These are phyloP conservation scores for Eriosoma lanigerum DNA, from an alignment of 1,140 invertebrate genomes.

Conservation along the genomic window DNA sequence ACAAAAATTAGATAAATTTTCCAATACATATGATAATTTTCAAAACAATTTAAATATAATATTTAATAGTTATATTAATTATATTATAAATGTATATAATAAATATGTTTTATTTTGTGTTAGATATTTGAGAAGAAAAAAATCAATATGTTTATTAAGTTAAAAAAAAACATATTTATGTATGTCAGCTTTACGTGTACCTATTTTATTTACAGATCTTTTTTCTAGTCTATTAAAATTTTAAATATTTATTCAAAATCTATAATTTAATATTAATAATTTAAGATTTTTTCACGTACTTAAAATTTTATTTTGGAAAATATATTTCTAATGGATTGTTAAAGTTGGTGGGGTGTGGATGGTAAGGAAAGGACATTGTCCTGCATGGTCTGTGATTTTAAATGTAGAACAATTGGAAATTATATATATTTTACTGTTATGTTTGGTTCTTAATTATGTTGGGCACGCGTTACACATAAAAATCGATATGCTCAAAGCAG, in stretches of 20 bases:
- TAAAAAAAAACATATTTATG: constrained; percentile 33
- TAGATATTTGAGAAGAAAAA: constrained; percentile 20
- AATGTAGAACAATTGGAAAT: constrained; percentile 49
- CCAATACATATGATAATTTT: background rate
- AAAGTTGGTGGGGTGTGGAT: constrained; percentile 36
- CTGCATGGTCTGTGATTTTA: constrained; percentile 45
- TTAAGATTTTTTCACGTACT: constrained; percentile 48
- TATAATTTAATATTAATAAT: constrained; percentile 44
- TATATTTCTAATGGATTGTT: constrained; percentile 36
- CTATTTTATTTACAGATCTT: constrained; percentile 47
- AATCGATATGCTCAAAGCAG: constrained; percentile 46
- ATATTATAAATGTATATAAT: constrained; percentile 34
- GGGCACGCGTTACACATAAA: constrained; percentile 34
- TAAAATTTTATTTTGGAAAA: constrained; percentile 50
- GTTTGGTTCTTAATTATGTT: constrained; percentile 27
- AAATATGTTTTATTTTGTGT: constrained; percentile 47
- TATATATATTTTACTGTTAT: constrained; percentile 49
- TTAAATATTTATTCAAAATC: constrained; percentile 38
- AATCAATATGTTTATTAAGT: constrained; percentile 36
- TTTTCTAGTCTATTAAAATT: constrained; percentile 46
- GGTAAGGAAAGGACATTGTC: constrained; percentile 11
- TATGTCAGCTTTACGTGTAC: constrained; percentile 37
- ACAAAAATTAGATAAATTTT: constrained; percentile 40
- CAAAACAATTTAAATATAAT: constrained; percentile 7
- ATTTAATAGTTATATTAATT: too few species aligned